phyloP scores from a whole-genome alignment of 2,888 invertebrate species.

The Epinotia bilunana region DNA sequence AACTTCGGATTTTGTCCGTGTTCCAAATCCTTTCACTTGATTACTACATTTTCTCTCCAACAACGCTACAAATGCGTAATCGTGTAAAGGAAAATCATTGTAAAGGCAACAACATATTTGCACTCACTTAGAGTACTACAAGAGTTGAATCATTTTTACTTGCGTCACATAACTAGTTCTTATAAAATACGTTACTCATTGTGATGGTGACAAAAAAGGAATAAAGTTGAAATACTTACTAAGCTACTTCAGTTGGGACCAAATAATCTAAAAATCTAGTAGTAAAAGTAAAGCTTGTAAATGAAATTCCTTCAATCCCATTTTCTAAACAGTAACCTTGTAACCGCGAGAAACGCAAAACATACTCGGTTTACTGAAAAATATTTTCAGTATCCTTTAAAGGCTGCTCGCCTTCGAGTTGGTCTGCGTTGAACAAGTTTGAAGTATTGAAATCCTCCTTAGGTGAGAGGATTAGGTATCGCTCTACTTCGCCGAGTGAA shows the following conservation, averaged over 20 bases:
- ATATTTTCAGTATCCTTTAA: constrained; percentile 19
- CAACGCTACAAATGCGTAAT: neutral
- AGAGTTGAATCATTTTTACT: too few species aligned
- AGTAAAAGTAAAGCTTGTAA: constrained; percentile 2
- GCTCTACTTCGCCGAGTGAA: neutral
- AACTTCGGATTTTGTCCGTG: too few species aligned
- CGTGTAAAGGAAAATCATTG: neutral
- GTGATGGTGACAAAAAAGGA: too few species aligned
- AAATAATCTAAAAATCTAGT: neutral
- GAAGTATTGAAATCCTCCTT: constrained; percentile 28
- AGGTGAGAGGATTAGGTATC: constrained; percentile 19
- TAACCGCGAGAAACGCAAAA: constrained; percentile 1
- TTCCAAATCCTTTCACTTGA: too few species aligned
- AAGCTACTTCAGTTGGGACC: neutral
- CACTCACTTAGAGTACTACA: too few species aligned
- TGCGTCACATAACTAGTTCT: too few species aligned
- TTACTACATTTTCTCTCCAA: too few species aligned
- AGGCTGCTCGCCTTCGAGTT: neutral
- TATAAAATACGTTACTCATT: too few species aligned
- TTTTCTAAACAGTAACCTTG: constrained; percentile 6
- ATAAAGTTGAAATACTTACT: neutral
- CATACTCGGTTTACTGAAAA: constrained; percentile 5
- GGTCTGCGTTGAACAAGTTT: constrained; percentile 31
- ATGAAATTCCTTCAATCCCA: neutral
- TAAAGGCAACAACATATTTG: too few species aligned